These are phyloP conservation scores for Acleris laterana DNA, from an alignment of 2,888 invertebrate species.

Conservation along the genomic window DNA sequence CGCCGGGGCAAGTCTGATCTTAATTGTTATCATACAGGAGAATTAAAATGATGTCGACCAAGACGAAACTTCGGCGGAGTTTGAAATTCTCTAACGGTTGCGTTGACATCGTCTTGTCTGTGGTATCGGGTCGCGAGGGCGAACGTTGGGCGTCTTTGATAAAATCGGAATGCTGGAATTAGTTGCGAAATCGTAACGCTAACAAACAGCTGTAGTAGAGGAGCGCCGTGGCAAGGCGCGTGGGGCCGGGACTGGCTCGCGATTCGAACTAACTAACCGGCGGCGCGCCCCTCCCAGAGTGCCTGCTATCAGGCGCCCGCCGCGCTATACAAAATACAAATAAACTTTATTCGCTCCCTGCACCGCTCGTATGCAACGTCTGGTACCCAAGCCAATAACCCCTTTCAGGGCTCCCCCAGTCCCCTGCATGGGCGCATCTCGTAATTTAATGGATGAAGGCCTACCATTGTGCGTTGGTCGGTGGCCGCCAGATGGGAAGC, in stretches of 20 bases:
- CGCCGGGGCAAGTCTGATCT: slow-evolving; percentile 32
- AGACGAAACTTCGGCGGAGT: slow-evolving; percentile 67
- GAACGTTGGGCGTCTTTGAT: slow-evolving; percentile 34
- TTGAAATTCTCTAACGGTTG: slow-evolving; percentile 75
- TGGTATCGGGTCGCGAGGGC: slow-evolving; percentile 25
- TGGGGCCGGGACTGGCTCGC: slow-evolving; percentile 59
- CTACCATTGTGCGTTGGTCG: slow-evolving; percentile 60
- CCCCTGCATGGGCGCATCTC: slow-evolving; percentile 62
- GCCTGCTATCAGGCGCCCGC: slow-evolving; percentile 69
- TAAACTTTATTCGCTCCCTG: slow-evolving; percentile 82
- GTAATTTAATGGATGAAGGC: slow-evolving; percentile 78
- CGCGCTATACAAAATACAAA: slow-evolving; percentile 78
- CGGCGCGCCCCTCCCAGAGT: slow-evolving; percentile 74
- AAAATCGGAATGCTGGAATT: slow-evolving; percentile 30
- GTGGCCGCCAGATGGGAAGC: slow-evolving; percentile 51
- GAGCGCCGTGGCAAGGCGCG: slow-evolving; percentile 39
- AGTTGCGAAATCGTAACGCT: slow-evolving; percentile 29
- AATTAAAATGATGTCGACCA: slow-evolving; percentile 75
- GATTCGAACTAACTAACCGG: slow-evolving; percentile 64
- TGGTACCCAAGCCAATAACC: slow-evolving; percentile 81
- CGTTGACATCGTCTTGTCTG: slow-evolving; percentile 71
- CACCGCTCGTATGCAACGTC: slow-evolving; percentile 72
- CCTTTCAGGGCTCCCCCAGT: slow-evolving; percentile 76
- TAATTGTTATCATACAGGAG: slow-evolving; percentile 80
- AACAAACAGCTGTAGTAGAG: slow-evolving; percentile 10